Evolutionary conservation across 2,797 vertebrate species (phyloP), one percentile per base, ranked within the genome.

Genomic region (Lithobates sylvaticus): DNA sequence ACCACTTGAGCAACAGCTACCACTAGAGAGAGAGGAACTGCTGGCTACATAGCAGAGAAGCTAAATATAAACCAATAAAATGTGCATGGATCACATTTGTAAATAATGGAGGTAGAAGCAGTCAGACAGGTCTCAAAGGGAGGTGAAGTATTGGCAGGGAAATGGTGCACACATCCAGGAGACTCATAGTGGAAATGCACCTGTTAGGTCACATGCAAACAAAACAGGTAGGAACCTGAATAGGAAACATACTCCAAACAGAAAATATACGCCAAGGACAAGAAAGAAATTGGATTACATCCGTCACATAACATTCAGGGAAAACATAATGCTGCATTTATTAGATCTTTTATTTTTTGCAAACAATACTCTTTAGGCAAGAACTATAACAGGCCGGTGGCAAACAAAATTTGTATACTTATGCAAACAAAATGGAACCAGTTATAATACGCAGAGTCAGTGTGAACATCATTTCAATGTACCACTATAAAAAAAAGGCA

Each of bases 51-150:
- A 36, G 36, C 27, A 73, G 69, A 7, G 27, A 71, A 44, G 65
- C 72, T 71, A 82, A 86, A 86, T 68, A 81, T 81, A 86, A 65
- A 16, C 47, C 67, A 69, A 27, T 44, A 65, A 32, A 70, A 77
- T 21, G 50, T 39, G 42, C 79, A 67, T 21, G 36, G 18, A 73
- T 61, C 39, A 50, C 34, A 27, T 73, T 65, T 21, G 74, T 82
- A 64, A 47, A 82, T 77, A 86, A 69, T 32, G 77, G 47, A 77
- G 73, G n/a, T 27, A 23, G 54, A 68, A 68, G 54, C 39, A 36
- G 70, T 39, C 42, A 32, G 32, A 42, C 44, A 34, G 74, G 83
- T 73, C 72, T 83, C 39, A 23, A 27, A 12, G 36, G 78, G 12
- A 68, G 34, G 61, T 16, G 61, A 73, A 36, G 26, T 54, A 65